Base-by-base conservation (phyloP, 2,113 vertebrate genomes). In the Nerophis ophidion region DNA sequence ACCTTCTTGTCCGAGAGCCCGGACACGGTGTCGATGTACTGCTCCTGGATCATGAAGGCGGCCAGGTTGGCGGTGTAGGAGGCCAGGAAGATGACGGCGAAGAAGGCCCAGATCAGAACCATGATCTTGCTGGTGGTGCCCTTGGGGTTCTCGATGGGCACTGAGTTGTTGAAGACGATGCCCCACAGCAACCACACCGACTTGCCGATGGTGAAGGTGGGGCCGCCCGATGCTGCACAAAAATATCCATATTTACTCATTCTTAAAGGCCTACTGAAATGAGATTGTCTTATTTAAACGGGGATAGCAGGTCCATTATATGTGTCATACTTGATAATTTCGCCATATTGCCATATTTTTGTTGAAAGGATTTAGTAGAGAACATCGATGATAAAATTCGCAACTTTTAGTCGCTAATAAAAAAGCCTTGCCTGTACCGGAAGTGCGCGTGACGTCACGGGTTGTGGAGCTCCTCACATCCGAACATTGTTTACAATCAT, bases 111-210 rank as follows among this genome's bases (percentile, higher is more conserved):
- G 69, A 99, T 86, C 40, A 98, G 90, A 4, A 99, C 97, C 97
- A 99, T 99, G 87, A 99, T 96, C 87, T 99, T 99, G 85, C 95
- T 98, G 72, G 97, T 98, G 49, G 97, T 99, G 11, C 97, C 97
- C 71, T 96, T 94, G 11, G 97, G 97, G 80, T 99, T 99, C 86
- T 99, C 96, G 0, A 98, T 94, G 71, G 97, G 97, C 57, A 99
- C 97, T 0, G 97, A 99, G 84, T 99, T 99, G 87, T 99, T 99
- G 89, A 99, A 99, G 77, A 99, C 96, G 65, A 99, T 91, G 0
- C 96, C 96, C 97, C 97, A 99, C 58, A 99, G 85, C 69, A 99
- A 89, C 97, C 97, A 98, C 74, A 99, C 91, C 0, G 96, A 99
- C 87, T 99, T 99, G 69, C 97, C 97, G 0, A 99, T 95, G 55